phyloP scores from a whole-genome alignment of 1,140 invertebrate species.

The Drosophila funebris region DNA sequence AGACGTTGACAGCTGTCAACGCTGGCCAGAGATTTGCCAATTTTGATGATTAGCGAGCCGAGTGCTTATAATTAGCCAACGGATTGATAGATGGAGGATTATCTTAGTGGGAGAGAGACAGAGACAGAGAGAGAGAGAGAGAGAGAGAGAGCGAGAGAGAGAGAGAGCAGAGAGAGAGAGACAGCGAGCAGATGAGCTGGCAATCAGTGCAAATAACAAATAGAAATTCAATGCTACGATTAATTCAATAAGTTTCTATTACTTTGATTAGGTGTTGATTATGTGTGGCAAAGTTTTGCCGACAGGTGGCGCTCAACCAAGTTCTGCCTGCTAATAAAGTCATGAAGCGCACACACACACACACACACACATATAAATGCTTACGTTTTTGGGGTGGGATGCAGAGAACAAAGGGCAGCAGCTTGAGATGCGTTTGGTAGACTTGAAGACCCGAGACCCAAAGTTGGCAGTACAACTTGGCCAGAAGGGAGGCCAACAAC shows the following conservation, averaged over 20 bases:
- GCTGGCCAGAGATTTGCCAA: slow-evolving; percentile 55
- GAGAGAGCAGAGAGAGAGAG: not conserved
- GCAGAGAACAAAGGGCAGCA: slow-evolving; percentile 59
- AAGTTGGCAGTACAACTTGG: slow-evolving; percentile 10
- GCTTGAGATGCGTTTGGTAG: not conserved
- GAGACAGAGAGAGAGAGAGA: not conserved
- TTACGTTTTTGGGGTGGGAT: slow-evolving; percentile 36
- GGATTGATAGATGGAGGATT: slow-evolving; percentile 5
- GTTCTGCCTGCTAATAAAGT: slow-evolving; percentile 71
- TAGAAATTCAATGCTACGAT: slow-evolving; percentile 69
- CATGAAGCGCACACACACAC: slow-evolving; percentile 42
- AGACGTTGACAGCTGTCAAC: slow-evolving; percentile 68
- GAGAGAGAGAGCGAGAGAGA: not conserved
- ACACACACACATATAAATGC: slow-evolving; percentile 49
- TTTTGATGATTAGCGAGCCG: slow-evolving; percentile 59
- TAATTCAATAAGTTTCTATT: slow-evolving; percentile 81
- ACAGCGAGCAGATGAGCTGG: not conserved
- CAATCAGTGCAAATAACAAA: slow-evolving; percentile 57
- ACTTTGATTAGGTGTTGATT: slow-evolving; percentile 81
- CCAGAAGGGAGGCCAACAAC: not conserved
- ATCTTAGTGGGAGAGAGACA: not conserved
- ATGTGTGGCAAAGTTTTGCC: slow-evolving; percentile 56
- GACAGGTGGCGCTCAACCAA: slow-evolving; percentile 55
- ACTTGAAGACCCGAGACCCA: not conserved
- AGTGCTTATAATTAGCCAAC: slow-evolving; percentile 36